phyloP scores from a whole-genome alignment of 92 coral and sea anemone species.

The Desmophyllum pertusum region DNA sequence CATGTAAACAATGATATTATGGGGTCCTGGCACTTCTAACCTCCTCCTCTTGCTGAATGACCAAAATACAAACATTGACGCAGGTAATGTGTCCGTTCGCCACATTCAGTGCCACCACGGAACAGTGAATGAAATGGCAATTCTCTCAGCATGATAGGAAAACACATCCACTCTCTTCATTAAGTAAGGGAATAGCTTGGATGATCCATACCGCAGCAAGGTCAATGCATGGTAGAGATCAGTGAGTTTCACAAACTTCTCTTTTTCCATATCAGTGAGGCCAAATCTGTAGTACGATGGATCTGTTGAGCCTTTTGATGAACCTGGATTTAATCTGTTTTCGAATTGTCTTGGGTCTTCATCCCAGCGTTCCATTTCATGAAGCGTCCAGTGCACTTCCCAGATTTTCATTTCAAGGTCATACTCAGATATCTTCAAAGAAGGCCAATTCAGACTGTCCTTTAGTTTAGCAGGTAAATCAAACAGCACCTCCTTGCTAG shows the following conservation, averaged over 20 bases:
- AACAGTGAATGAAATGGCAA: conserved; percentile 21
- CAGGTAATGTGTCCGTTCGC: too few relatives aligned
- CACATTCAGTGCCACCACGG: conserved; percentile 22
- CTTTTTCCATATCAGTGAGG: neutral
- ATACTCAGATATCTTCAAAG: conserved; percentile 37
- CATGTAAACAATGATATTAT: neutral
- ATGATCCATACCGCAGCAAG: conserved; percentile 32
- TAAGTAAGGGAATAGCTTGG: conserved; percentile 44
- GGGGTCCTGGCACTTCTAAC: neutral
- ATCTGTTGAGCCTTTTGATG: neutral
- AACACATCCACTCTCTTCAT: conserved; percentile 39
- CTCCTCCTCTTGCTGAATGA: neutral
- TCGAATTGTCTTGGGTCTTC: conserved; percentile 28
- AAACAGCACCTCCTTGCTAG: conserved; percentile 10
- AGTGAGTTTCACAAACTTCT: conserved; percentile 25
- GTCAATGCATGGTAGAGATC: conserved; percentile 35
- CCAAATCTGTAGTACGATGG: conserved; percentile 22
- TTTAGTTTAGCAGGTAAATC: conserved; percentile 14
- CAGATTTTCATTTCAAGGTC: conserved; percentile 38
- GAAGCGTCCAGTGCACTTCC: conserved; percentile 37
- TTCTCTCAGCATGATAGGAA: conserved; percentile 16
- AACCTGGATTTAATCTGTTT: neutral
- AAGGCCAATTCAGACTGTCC: conserved; percentile 28
- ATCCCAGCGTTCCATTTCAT: conserved; percentile 28
- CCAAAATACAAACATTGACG: neutral